phyloP scores from a whole-genome alignment of 2,797 vertebrate species.

The Pagetopsis macropterus region DNA sequence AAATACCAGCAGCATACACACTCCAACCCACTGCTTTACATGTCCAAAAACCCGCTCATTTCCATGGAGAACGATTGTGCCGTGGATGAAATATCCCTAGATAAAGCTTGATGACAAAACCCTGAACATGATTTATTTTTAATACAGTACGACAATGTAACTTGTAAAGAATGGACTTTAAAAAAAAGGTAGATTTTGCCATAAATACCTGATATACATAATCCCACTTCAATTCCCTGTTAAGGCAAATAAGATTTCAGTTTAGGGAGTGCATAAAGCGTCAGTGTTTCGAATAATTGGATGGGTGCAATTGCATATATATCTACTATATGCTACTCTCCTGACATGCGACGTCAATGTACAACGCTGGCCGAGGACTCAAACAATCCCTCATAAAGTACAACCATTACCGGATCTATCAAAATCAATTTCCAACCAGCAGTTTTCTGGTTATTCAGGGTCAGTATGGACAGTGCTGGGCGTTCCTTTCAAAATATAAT shows the following conservation, averaged over 20 bases:
- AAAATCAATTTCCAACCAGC: constrained; percentile 50
- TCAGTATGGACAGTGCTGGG: constrained; percentile 34
- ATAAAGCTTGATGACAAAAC: constrained; percentile 57
- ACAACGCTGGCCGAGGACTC: constrained; percentile 42
- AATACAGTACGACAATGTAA: constrained; percentile 77
- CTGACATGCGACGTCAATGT: constrained; percentile 59
- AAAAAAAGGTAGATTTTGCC: constrained; percentile 79
- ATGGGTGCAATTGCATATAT: constrained; percentile 72
- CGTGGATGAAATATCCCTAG: constrained; percentile 68
- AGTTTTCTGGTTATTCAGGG: constrained; percentile 39
- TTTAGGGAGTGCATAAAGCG: constrained; percentile 81
- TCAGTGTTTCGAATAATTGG: constrained; percentile 66
- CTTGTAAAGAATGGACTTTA: constrained; percentile 64
- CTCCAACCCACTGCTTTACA: not conserved
- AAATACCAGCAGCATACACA: constrained; percentile 49
- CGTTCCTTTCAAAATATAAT: constrained; percentile 59
- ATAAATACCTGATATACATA: constrained; percentile 83
- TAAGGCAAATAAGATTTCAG: constrained; percentile 82
- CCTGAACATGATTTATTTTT: constrained; percentile 60
- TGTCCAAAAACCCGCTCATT: constrained; percentile 28
- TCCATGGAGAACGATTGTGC: constrained; percentile 19
- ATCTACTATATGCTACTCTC: constrained; percentile 71
- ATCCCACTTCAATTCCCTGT: constrained; percentile 69
- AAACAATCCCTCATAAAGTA: constrained; percentile 40
- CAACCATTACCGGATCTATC: constrained; percentile 44